phyloP scores from a whole-genome alignment of 2,797 vertebrate genomes.

The Rhinophrynus dorsalis region DNA sequence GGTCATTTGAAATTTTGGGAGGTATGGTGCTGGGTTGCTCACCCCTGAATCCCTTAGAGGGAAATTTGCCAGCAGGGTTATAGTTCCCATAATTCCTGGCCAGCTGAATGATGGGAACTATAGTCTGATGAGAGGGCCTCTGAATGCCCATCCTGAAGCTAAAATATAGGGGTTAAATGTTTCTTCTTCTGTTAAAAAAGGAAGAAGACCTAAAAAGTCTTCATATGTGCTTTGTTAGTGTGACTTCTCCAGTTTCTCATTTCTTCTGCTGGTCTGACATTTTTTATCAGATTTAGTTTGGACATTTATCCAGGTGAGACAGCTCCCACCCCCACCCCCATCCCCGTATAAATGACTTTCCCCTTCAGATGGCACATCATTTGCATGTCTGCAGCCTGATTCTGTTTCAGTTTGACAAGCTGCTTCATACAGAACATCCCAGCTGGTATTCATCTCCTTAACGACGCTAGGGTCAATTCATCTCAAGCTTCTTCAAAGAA shows the following conservation, averaged over 20 bases:
- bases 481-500: constrained; percentile 19
- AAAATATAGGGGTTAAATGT: too few relatives aligned
- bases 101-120: too few relatives aligned
- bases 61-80: too few relatives aligned
- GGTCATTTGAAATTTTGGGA: too few relatives aligned
- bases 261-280: background rate
- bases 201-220: too few relatives aligned
- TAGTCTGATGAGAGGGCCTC: too few relatives aligned
- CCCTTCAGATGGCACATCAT: constrained; percentile 31
- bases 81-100: too few relatives aligned
- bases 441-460: constrained; percentile 30
- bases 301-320: constrained; percentile 7
- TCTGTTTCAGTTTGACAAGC: constrained; percentile 22
- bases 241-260: background rate
- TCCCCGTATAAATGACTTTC: constrained; percentile 10
- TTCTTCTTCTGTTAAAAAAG: too few relatives aligned
- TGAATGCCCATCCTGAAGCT: too few relatives aligned
- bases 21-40: too few relatives aligned
- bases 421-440: constrained; percentile 7
- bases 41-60: too few relatives aligned
- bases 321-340: constrained; percentile 10
- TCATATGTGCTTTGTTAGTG: background rate
- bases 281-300: background rate
- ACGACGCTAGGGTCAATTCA: constrained; percentile 18
- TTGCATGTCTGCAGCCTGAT: constrained; percentile 14